A percentile compares a stretch with the other conserved stretches of the same genome.
Evolutionary conservation across 2,113 vertebrate genomes (phyloP).

Genomic region (Cyanocitta stelleri): DNA sequence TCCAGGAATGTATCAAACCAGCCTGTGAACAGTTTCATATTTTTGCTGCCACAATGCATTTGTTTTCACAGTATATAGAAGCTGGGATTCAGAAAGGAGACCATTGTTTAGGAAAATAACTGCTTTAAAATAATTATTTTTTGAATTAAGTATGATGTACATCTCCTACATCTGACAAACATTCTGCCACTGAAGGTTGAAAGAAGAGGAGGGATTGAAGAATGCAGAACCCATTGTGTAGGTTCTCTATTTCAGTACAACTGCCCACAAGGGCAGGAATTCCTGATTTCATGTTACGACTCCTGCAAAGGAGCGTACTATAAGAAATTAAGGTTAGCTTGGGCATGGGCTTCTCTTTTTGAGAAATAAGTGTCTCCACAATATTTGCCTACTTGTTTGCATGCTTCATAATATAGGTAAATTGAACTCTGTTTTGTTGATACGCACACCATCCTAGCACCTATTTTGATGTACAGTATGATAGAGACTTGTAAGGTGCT

Average conservation of each 20-base stretch:
- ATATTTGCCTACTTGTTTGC: background rate
- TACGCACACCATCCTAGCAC: background rate
- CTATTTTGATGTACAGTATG: background rate
- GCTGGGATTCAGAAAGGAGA: background rate
- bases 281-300: background rate
- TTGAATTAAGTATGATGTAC: background rate
- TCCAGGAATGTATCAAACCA: background rate
- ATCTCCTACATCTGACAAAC: background rate
- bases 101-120: background rate
- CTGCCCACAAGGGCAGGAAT: background rate
- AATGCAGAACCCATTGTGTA: background rate
- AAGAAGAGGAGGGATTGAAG: background rate
- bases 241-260: background rate
- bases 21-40: background rate
- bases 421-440: background rate
- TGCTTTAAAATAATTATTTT: background rate
- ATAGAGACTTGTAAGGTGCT: background rate
- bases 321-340: background rate
- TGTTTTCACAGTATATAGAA: background rate
- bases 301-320: background rate
- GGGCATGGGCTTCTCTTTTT: background rate
- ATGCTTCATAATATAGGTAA: background rate
- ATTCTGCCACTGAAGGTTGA: background rate
- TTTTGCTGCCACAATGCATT: background rate
- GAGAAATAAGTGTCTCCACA: background rate